Base-by-base conservation (phyloP, 2,113 vertebrate genomes). In the Circaetus cinerascens region DNA sequence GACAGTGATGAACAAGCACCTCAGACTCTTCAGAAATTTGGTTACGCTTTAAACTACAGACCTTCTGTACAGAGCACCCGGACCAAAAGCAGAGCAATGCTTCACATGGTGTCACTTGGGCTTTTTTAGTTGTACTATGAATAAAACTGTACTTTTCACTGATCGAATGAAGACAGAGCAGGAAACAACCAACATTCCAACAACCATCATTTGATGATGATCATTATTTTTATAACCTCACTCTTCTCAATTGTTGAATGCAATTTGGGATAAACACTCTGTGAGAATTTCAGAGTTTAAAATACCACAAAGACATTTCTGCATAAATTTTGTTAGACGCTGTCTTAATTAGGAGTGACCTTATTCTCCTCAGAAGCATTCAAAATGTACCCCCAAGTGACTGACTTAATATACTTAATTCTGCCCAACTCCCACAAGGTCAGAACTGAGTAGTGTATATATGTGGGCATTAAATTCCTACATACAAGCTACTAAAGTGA, bases 331-430 rank as follows among this genome's bases (percentile, higher is more conserved):
- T 63, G 10, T 34, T 53, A 38, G 19, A 81, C 14, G 40, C 23
- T 53, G 23, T 45, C 40, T 75, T 69, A 71, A 50, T 79, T 79
- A 68, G 50, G 19, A 75, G 15, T 45, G 41, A 68, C 41, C 43
- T 72, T 51, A 57, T 78, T 89, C 40, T 92, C n/a, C 46, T 60
- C 27, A 26, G 34, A 91, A 46, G 62, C 45, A 40, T 80, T 94
- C 91, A 92, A 91, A 96, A 97, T 57, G 76, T 78, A 75, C 79
- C 78, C 96, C 88, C 83, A 96, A 81, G 88, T 80, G 94, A 95
- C 46, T 15, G 1, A n/a, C 10, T 66, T 5, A 11, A 27, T 41
- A 53, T 46, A 51, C 23, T 82, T 86, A 73, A 51, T 53, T 53
- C 55, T 53, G 43, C 41, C n/a, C n/a, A 63, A 6, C 15, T 81